Evolutionary conservation across 2,797 vertebrate species (phyloP).

Genomic region (Chloroceryle amazona): DNA sequence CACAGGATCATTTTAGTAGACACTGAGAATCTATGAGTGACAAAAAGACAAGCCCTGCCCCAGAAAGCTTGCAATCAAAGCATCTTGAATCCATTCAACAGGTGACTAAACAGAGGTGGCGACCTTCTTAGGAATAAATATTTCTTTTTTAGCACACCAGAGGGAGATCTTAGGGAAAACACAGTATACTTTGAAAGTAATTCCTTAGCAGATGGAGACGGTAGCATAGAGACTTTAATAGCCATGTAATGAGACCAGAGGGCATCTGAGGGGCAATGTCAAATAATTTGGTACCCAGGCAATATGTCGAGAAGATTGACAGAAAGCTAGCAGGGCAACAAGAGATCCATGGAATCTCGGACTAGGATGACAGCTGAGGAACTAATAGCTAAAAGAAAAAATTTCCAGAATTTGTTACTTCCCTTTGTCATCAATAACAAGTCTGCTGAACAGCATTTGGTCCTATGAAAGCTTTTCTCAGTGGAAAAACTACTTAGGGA

Average conservation of each 20-base stretch:
- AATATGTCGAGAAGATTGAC: slow-evolving; percentile 16
- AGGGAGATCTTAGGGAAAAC: slow-evolving; percentile 59
- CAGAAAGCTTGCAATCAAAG: slow-evolving; percentile 39
- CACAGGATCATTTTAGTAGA: slow-evolving; percentile 17
- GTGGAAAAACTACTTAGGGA: not conserved
- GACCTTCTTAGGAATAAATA: slow-evolving; percentile 64
- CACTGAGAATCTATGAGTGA: not conserved
- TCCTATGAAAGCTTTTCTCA: not conserved
- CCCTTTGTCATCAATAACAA: not conserved
- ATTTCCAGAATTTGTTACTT: not conserved
- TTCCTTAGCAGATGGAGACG: slow-evolving; percentile 37
- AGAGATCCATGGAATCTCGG: not conserved
- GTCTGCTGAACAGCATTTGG: not conserved
- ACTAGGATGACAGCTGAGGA: not conserved
- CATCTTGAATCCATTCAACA: slow-evolving; percentile 65
- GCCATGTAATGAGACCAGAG: slow-evolving; percentile 35
- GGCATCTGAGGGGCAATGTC: slow-evolving; percentile 49
- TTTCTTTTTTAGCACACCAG: slow-evolving; percentile 55
- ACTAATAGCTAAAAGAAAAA: not conserved
- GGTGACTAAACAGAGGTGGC: slow-evolving; percentile 63
- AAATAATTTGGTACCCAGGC: slow-evolving; percentile 26
- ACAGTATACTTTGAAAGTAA: slow-evolving; percentile 34
- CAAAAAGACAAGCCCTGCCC: slow-evolving; percentile 22
- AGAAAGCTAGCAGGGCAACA: not conserved
- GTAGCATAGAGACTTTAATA: slow-evolving; percentile 41